Evolutionary conservation across 2,113 vertebrate genomes (phyloP), one percentile per base, ranked within the genome.

Genomic region (Rhagologus leucostigma): DNA sequence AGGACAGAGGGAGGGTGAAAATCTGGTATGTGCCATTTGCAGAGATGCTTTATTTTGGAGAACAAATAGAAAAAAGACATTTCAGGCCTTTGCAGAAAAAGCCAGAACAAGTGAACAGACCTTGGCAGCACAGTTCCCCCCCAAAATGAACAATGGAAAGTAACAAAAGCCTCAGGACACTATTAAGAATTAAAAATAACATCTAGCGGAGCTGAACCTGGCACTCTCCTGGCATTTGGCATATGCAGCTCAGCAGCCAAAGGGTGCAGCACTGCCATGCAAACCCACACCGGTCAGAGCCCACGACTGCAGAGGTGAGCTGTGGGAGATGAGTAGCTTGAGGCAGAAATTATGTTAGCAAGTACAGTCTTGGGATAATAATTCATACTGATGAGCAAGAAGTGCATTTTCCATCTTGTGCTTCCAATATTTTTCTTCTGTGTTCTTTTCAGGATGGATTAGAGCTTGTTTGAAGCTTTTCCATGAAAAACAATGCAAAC

Each of bases 81-180:
- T 92, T 35, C 23, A 82, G 60, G n/a, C 44, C 33, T 75, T 47
- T 95, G 55, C 84, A 93, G 77, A 87, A 91, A 84, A 87, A 93
- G 41, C 24, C 77, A 87, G 82, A 88, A 78, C 67, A 96, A 96
- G 89, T 93, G 95, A 98, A 97, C 80, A 89, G 90, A 96, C 63
- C 81, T 94, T 93, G 91, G 95, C 92, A 84, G 62, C 39, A 39
- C 53, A 62, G 77, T 87, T 82, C 42, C 57, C 84, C 91, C 92
- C 49, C 77, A 84, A 75, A 75, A 39, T 0, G 22, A 93, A 81
- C 73, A 91, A 87, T 73, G 76, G 63, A 83, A 94, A 97, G 90
- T 90, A 97, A 95, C 69, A 93, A 59, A 73, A 60, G 81, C 86
- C 69, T 92, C 79, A 24, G 88, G 95, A 76, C 87, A 75, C 86